Evolutionary conservation across 2,888 invertebrate species (phyloP).

Genomic region (Ichneumoninae sp.): DNA sequence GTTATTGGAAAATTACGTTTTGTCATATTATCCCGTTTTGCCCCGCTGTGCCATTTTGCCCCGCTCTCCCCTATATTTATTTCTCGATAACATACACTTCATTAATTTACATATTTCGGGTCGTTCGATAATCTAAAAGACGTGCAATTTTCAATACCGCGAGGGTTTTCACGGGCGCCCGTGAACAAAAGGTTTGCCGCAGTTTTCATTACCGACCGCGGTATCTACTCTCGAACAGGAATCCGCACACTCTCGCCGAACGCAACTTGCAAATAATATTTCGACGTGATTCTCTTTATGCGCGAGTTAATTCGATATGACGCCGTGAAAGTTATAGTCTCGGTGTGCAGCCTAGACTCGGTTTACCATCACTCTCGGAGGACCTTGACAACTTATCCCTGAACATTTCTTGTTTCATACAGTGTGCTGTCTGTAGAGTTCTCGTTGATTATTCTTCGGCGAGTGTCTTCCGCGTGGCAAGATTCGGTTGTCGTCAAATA

Average conservation of each 20-base stretch:
- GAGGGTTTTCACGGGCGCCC: no score
- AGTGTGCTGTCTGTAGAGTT: not conserved
- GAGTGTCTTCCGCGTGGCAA: not conserved
- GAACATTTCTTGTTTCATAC: slow-evolving; percentile 19
- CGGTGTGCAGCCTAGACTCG: not conserved
- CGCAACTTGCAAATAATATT: no score
- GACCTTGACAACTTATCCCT: slow-evolving; percentile 46
- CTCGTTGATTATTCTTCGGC: not conserved
- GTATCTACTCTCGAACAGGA: no score
- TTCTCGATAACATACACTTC: not conserved
- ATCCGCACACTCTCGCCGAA: no score
- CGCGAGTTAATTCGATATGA: not conserved
- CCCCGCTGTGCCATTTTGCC: no score
- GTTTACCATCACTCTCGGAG: not conserved
- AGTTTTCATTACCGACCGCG: no score
- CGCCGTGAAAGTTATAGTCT: not conserved
- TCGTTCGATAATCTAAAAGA: not conserved
- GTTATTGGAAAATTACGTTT: no score
- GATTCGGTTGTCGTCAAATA: not conserved
- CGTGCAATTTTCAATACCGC: not conserved
- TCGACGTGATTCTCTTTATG: no score
- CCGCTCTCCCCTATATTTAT: not conserved
- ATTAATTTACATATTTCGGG: not conserved
- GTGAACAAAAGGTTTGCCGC: no score
- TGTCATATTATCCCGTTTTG: no score